Percentiles rank a stretch among this genome's conserved stretches.
These are phyloP conservation scores for Solea solea DNA, from an alignment of 2,113 vertebrate species.

Conservation along the genomic window DNA sequence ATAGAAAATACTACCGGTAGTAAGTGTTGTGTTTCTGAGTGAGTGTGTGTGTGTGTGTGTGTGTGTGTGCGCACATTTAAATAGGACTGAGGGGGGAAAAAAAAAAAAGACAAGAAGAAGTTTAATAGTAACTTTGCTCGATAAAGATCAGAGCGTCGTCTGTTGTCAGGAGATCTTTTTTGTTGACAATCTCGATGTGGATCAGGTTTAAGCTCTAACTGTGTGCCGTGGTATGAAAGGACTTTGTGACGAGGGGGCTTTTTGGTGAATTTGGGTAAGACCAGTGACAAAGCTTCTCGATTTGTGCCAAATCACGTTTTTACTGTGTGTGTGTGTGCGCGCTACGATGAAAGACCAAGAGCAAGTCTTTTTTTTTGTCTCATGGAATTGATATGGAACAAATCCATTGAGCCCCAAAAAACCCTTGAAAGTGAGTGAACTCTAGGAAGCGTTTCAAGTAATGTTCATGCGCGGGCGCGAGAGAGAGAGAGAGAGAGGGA, in stretches of 20 bases:
- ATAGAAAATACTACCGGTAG: too few relatives aligned
- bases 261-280: slow-evolving; percentile 53
- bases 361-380: slow-evolving; percentile 14
- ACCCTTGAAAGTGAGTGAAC: slow-evolving; percentile 38
- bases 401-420: slow-evolving; percentile 41
- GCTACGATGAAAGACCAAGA: slow-evolving; percentile 24
- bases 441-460: slow-evolving; percentile 40
- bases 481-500: background rate
- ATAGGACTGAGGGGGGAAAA: background rate
- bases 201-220: slow-evolving; percentile 38
- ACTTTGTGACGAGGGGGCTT: background rate
- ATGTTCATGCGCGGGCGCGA: slow-evolving; percentile 16
- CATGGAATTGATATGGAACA: slow-evolving; percentile 52
- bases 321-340: slow-evolving; percentile 6
- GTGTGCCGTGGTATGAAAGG: slow-evolving; percentile 45
- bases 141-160: slow-evolving; percentile 20
- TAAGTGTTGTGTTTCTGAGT: too few relatives aligned
- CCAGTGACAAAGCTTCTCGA: slow-evolving; percentile 48
- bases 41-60: too few relatives aligned
- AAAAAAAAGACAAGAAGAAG: background rate
- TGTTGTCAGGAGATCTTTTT: slow-evolving; percentile 36
- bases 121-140: too few relatives aligned
- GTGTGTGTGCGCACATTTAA: too few relatives aligned
- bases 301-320: slow-evolving; percentile 62
- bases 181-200: slow-evolving; percentile 44